These are phyloP conservation scores for Spinibarbus caldwelli DNA, from an alignment of 2,797 vertebrate species.

Conservation along the genomic window DNA sequence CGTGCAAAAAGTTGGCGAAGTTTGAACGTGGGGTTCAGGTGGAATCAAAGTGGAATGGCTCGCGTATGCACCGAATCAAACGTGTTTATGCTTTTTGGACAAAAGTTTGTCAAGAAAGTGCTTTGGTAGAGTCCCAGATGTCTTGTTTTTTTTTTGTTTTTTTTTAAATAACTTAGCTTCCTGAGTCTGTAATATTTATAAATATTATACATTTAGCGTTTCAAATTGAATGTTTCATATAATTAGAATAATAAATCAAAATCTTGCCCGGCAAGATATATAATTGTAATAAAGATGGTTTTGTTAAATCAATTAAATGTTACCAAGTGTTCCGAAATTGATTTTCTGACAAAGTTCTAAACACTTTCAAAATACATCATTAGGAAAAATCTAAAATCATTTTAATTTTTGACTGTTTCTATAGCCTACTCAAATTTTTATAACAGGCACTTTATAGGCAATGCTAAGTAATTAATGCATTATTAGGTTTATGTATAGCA, in stretches of 20 bases:
- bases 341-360: not conserved
- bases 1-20: constrained; percentile 61
- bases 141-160: not conserved
- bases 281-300: not conserved
- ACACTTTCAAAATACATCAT: not conserved
- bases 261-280: not conserved
- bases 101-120: constrained; percentile 3
- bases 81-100: not conserved
- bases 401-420: not conserved
- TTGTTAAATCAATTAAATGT: not conserved
- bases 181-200: constrained; percentile 22
- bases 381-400: not conserved
- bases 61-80: not conserved
- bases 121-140: not conserved
- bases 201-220: constrained; percentile 9
- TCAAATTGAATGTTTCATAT: not conserved
- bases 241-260: not conserved
- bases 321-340: not conserved
- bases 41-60: not conserved
- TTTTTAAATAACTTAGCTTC: not conserved
- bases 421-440: not conserved
- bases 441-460: not conserved
- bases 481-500: not conserved
- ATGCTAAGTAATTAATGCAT: not conserved
- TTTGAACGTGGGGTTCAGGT: constrained; percentile 41